These are phyloP conservation scores for Steinernema carpocapsae DNA, from an alignment of 2,888 invertebrate genomes.

Conservation along the genomic window DNA sequence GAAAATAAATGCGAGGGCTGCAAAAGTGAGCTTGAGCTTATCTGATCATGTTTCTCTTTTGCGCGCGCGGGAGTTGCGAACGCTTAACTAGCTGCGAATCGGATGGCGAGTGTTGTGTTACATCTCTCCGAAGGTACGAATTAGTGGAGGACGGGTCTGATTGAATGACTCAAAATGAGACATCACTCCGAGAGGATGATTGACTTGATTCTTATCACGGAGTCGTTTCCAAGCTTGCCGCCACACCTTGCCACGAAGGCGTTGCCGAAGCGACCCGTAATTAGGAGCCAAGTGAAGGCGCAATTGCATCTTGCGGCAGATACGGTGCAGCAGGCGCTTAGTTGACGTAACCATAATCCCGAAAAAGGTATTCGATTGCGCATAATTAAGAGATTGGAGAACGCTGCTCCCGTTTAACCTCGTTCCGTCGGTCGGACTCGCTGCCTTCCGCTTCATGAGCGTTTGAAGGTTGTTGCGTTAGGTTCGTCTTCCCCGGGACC, in stretches of 20 bases:
- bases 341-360: conserved; percentile 33
- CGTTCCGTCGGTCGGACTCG: background rate
- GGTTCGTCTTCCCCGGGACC: background rate
- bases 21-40: conserved; percentile 24
- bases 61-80: conserved; percentile 21
- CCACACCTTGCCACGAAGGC: conserved; percentile 33
- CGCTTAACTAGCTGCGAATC: conserved; percentile 22
- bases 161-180: conserved; percentile 25
- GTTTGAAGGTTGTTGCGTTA: background rate
- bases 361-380: conserved; percentile 31
- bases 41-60: conserved; percentile 35
- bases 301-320: conserved; percentile 25
- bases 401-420: conserved; percentile 21
- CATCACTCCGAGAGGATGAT: conserved; percentile 1
- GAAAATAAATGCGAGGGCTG: conserved; percentile 2
- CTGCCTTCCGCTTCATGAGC: background rate
- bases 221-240: conserved; percentile 21
- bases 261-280: conserved; percentile 1
- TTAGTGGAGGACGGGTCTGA: conserved; percentile 16
- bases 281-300: background rate
- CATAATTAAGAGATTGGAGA: conserved; percentile 29
- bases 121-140: conserved; percentile 31
- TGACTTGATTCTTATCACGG: conserved; percentile 25
- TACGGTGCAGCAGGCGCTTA: conserved; percentile 29
- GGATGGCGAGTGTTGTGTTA: conserved; percentile 13